Base-by-base conservation (phyloP, 2,113 vertebrate genomes). In the Pholis gunnellus region DNA sequence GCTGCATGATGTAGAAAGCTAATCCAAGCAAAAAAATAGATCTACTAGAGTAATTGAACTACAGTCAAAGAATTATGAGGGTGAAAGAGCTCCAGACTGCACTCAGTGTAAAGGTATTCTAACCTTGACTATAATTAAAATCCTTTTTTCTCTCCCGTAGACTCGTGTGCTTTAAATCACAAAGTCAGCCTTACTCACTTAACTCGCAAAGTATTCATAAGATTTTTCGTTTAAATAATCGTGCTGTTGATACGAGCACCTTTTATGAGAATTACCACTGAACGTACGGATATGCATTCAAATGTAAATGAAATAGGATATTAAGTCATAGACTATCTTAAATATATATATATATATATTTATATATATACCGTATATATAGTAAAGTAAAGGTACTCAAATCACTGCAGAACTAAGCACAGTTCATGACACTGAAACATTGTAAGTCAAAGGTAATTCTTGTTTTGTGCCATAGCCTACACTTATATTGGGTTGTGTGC, bases 11-110 rank as follows among this genome's bases (percentile, higher is more conserved):
- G 84, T 84, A 89, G 77, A 92, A 87, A 84, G 86, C 72, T 92
- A 94, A 94, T 94, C 89, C 89, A 87, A 83, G 90, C 72, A 86
- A 89, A 89, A 70, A 88, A 92, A 91, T 67, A 82, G 66, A 93
- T 93, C 93, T 90, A 89, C 72, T 81, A n/a, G 57, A 78, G 79
- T 94, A 92, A 94, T 91, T 93, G 83, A 93, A 87, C 86, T 75
- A 83, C 74, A 82, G 87, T 83, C 75, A 82, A 87, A 91, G 81
- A 82, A 86, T 88, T 81, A 89, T 86, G 67, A 79, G 75, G 71
- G 78, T 85, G 63, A 84, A 86, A 85, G 50, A 75, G 67, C 77
- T 68, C 27, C 27, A 69, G 52, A 67, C 68, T 79, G 66, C 36
- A 77, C 84, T 81, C 71, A 74, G 65, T 77, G 52, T 82, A 78